Base-by-base conservation (phyloP, 1,140 invertebrate genomes). In the Neotoxoptera formosana region DNA sequence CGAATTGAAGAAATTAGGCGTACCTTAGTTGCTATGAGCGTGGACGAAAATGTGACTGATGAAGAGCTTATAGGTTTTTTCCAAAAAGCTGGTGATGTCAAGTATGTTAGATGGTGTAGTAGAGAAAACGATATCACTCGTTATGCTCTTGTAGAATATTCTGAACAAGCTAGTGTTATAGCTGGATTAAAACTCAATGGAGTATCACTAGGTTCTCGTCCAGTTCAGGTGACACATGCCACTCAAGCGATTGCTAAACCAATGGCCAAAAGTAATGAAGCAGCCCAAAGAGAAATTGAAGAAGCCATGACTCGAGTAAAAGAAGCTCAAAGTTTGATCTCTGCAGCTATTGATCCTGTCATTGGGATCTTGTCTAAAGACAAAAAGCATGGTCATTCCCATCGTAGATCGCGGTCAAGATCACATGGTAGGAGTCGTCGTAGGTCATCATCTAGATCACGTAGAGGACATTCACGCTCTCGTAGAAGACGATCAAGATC, bases 1-100 rank as follows among this genome's bases (percentile, higher is more conserved):
- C 98, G 98, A 95, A 98, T 99, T 93, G 99, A 99, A 96, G 99
- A 99, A 96, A 99, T 99, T 41, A 96, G 99, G 23, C 96, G 99
- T 91, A 99, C 99, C 0, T 96, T 99, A 9, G 96, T 98, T 81
- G 96, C 98, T 3, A 96, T 97, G 81, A 98, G 98, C 94, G 96
- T 99, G 86, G 96, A 98, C 94, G 94, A 96, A 51, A 96, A 96
- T 93, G 96, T 97, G 94, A 96, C 97, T 0, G 95, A 97, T 14
- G 97, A 98, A 67, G 97, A 98, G 93, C 94, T 98, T 3, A 96
- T 99, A 94, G 97, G 98, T 93, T 98, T 98, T 95, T 99, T 99
- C 95, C 96, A 96, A 93, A 96, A 96, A 94, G 98, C 97, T 90
- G 98, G 98, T 34, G 99, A 99, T 96, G 98, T 99, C 0, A 99